Base-by-base conservation (phyloP, 2,797 vertebrate genomes). In the Pterois miles region DNA sequence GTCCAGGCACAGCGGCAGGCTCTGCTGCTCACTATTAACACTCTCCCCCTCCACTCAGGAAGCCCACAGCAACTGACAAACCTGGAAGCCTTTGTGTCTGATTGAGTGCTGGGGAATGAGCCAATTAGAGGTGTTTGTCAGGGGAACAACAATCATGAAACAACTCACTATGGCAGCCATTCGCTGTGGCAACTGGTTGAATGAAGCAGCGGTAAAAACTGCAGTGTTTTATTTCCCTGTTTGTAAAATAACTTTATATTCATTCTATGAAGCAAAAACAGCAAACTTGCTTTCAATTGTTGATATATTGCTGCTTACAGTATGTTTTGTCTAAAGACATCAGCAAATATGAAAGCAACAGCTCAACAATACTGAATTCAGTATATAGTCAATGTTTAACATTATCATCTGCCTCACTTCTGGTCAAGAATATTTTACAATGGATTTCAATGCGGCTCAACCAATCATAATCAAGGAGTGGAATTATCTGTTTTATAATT, bases 61-160 rank as follows among this genome's bases (percentile, higher is more conserved):
- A 86, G 72, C 50, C 59, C 69, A 76, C 52, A 78, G 80, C 81
- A 86, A 43, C 85, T 85, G 76, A 78, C 81, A 91, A 77, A 90
- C 48, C 76, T 85, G 78, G 40, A 82, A 79, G 81, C 67, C 80
- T 83, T 80, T 83, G 71, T 75, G 79, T 81, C 29, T 85, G 74
- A 36, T 80, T 80, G 78, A 85, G 79, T 60, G 79, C 67, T 4
- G 48, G 36, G 50, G 62, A 92, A 88, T 60, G 70, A 92, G 86
- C 80, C 88, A 91, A 89, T 94, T 89, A 88, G 75, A 86, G 72
- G 57, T 77, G 88, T 91, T 86, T 89, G 75, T 84, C 79, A 80
- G 52, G 50, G 66, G 62, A 84, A 56, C 53, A 84, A 79, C 71
- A 80, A 76, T 86, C 68, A 83, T 73, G 66, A 81, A 85, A 82